Evolutionary conservation across 2,113 vertebrate species (phyloP).

Genomic region (Emydura subglobosa): DNA sequence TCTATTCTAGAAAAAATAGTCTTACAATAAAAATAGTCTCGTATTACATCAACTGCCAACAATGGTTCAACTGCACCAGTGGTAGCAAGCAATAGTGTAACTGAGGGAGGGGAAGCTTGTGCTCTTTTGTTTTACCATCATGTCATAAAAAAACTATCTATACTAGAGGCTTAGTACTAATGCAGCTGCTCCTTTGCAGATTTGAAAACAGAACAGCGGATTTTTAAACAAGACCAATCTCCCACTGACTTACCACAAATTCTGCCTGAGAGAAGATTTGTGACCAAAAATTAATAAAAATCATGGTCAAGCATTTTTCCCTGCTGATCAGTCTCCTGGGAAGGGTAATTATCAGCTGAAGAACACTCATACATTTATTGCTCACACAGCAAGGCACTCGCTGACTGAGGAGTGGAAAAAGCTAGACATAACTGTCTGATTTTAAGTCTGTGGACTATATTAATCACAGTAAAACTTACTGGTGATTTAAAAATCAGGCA

Average conservation of each 20-base stretch:
- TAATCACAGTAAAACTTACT: neutral
- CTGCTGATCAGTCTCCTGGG: neutral
- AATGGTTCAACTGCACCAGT: neutral
- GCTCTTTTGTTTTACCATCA: neutral
- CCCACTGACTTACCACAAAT: constrained; percentile 7
- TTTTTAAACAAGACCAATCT: neutral
- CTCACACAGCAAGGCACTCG: neutral
- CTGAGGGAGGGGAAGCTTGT: neutral
- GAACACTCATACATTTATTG: neutral
- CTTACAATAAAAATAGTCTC: neutral
- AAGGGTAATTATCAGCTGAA: neutral
- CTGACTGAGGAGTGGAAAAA: neutral
- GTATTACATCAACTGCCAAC: neutral
- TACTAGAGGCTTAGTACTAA: neutral
- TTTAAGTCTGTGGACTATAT: neutral
- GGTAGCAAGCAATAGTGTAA: neutral
- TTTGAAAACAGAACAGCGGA: neutral
- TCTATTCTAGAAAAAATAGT: neutral
- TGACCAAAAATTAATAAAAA: constrained; percentile 16
- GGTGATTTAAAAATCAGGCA: neutral
- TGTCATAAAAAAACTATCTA: neutral
- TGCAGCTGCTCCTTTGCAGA: neutral
- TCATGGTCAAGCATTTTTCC: neutral
- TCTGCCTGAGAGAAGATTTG: neutral
- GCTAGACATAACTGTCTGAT: neutral